Base-by-base conservation (phyloP, 2,888 invertebrate genomes). In the Sisyra terminalis region DNA sequence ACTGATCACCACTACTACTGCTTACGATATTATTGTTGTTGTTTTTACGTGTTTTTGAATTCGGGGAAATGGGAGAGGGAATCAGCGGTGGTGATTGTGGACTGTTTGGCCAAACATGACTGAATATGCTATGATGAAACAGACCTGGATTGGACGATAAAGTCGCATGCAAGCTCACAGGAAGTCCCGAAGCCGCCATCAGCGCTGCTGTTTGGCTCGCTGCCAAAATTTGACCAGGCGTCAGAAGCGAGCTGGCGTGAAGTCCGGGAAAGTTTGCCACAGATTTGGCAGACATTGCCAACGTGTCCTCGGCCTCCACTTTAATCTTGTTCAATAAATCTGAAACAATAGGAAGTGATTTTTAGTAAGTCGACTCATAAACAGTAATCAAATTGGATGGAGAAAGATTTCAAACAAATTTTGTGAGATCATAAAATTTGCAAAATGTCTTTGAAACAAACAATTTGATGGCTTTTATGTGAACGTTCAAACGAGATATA, bases 81-180 rank as follows among this genome's bases (percentile, higher is more conserved):
- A 43, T 45, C 15, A 15, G 37, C 11, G 59, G 57, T 0, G 71
- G 67, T 0, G 73, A n/a, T 35, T 35, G 69, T 3, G 68, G 69
- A 11, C 56, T 59, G 29, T 56, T 59, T 35, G 52, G 54, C 64
- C 67, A 67, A 30, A 68, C 66, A 55, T 66, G 66, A 13, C 41
- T 34, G 43, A 74, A 66, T 47, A 75, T 64, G 18, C 74, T 72
- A 31, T 73, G 73, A 36, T 73, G 72, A 60, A 76, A 78, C 46
- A 78, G 65, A 43, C 73, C 71, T 9, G 75, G 72, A 48, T 59
- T 65, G 1, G 64, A 53, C 6, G 75, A 71, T 34, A 77, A 58
- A 3, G 70, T 72, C 2, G 70, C 69, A 47, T 71, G 60, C 58
- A 64, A 49, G 59, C 70, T 44, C 60, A 71, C 47, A 55, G 72